Evolutionary conservation across 2,113 vertebrate species (phyloP), one percentile per base, ranked within the genome.

Genomic region (Cephalopterus ornatus): DNA sequence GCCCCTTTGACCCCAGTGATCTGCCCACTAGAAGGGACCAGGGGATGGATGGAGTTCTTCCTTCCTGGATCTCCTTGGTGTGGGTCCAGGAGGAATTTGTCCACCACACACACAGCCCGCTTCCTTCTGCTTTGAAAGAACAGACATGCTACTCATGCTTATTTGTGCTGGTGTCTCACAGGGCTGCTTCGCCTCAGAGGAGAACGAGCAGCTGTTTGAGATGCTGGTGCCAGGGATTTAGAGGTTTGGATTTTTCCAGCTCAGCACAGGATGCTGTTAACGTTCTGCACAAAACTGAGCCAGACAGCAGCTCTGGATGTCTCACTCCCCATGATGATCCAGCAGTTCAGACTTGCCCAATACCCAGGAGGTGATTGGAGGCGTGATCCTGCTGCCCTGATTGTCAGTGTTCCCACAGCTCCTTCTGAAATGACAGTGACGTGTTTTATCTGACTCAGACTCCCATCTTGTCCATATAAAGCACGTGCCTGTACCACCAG

Each of bases 11-110:
- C 4, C 9, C 21, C 73, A 74, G 9, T 1, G 0, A 22, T 22
- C 30, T 61, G 14, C 58, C 72, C 1, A 0, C 23, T 22, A 32
- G 12, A 53, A 52, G 0, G 2, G 2, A 7, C 3, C 22, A 24
- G 44, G 33, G 30, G 27, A 5, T 65, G 30, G 27, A 5, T 65
- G 37, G 19, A 59, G 33, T 39, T 70, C 46, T n/a, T 78, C 59
- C 53, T 85, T 30, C 68, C 30, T 50, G 47, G 5, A 37, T 39
- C 47, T 90, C 28, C 37, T 37, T 41, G 76, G 4, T 35, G 41
- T 50, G n/a, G 27, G 7, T 50, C 61, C 32, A 10, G 56, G 37
- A 42, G 26, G 3, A 39, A 42, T 88, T 68, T 85, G 71, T 55
- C 49, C 55, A 63, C 30, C 49, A 14, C 1, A 3, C n/a, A 18